Percentiles rank a stretch among this genome's conserved stretches.
Conservation (phyloP, 2,797 vertebrate genomes). For the Petrocephalus sullivani region DNA sequence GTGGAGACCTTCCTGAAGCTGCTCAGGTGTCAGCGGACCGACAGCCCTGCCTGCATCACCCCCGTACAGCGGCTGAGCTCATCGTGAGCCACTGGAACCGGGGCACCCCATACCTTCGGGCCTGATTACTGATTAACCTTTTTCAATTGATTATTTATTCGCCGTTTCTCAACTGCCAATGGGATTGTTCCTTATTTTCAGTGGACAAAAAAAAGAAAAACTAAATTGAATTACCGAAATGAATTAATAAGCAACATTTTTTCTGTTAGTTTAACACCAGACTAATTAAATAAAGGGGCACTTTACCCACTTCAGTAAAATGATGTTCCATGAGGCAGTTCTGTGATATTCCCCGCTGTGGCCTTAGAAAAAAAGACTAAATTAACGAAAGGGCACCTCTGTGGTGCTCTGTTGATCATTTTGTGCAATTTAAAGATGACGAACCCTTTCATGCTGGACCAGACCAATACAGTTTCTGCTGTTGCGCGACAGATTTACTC, state of each 20-base stretch:
- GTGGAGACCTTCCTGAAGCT: slow-evolving; percentile 46
- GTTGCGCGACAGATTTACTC: neutral
- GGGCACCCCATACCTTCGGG: neutral
- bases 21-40: slow-evolving; percentile 37
- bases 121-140: neutral
- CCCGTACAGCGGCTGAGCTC: neutral
- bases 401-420: neutral
- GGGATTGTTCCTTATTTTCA: neutral
- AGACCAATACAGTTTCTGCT: neutral
- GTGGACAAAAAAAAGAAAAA: neutral
- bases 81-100: neutral
- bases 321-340: neutral
- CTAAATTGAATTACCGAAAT: neutral
- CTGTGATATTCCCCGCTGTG: neutral
- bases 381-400: neutral
- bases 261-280: neutral
- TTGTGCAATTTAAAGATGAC: neutral
- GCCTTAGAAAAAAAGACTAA: neutral
- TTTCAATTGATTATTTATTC: neutral
- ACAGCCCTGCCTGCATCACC: slow-evolving; percentile 28
- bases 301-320: neutral
- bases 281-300: neutral
- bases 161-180: neutral
- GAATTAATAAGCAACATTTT: neutral
- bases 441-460: neutral